These are phyloP conservation scores for Heliothis subflexa DNA, from an alignment of 1,140 invertebrate genomes.

Conservation along the genomic window DNA sequence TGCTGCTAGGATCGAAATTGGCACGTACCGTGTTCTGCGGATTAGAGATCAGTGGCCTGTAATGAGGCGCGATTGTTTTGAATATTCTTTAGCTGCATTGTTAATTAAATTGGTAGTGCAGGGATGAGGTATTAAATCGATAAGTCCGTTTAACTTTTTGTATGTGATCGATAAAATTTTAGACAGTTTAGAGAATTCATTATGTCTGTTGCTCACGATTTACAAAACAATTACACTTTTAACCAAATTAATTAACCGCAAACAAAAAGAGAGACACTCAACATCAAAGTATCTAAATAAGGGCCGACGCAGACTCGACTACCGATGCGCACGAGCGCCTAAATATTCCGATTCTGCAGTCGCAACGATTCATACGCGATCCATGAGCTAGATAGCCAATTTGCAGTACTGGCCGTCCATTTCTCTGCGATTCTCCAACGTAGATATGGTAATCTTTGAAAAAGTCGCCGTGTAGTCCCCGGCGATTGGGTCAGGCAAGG, in stretches of 20 bases:
- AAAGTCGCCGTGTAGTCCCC: conserved; percentile 47
- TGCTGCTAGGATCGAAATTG: conserved; percentile 45
- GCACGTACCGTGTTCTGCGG: conserved; percentile 53
- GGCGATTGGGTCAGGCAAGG: conserved; percentile 13
- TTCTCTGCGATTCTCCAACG: conserved; percentile 61
- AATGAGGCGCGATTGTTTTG: conserved; percentile 52
- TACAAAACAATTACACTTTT: background rate
- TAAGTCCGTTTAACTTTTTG: background rate
- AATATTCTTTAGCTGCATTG: conserved; percentile 17
- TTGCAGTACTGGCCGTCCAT: conserved; percentile 41
- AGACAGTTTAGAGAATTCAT: background rate
- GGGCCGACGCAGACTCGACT: conserved; percentile 52
- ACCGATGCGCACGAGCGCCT: conserved; percentile 54
- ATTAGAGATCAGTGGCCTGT: conserved; percentile 54
- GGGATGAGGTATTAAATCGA: background rate
- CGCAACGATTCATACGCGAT: conserved; percentile 61
- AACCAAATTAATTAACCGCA: conserved; percentile 20
- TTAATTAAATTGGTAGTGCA: conserved; percentile 2
- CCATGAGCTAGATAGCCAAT: conserved; percentile 66
- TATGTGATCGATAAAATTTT: background rate
- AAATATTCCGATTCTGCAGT: conserved; percentile 54
- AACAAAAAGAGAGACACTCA: conserved; percentile 25
- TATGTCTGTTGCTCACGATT: background rate
- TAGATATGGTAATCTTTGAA: conserved; percentile 71
- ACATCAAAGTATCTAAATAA: conserved; percentile 57